Percentiles rank a stretch among this genome's conserved stretches.
Conservation (phyloP, 2,797 vertebrate species). For the Micrastur ruficollis region DNA sequence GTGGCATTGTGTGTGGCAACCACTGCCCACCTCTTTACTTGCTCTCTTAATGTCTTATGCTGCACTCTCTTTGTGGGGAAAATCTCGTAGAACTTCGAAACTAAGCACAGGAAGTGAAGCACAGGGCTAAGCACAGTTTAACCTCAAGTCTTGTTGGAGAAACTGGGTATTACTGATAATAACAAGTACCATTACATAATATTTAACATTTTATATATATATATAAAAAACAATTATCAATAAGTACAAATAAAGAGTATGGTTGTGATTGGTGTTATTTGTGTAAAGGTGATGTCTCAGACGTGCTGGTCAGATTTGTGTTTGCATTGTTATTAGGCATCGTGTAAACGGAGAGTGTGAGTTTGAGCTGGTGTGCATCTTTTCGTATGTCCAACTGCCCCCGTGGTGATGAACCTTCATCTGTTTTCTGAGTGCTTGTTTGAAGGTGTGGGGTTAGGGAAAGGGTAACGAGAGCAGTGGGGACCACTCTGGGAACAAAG, state of each 20-base stretch:
- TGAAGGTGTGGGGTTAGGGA: background rate
- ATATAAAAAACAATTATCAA: too few species aligned
- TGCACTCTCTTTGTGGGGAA: background rate
- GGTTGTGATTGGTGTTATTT: background rate
- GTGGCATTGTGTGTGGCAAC: background rate
- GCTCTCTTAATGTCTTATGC: background rate
- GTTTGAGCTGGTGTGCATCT: accelerated
- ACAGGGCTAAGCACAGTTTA: background rate
- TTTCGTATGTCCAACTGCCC: background rate
- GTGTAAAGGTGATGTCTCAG: background rate
- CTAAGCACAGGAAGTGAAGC: background rate
- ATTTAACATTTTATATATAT: too few species aligned
- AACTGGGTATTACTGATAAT: background rate
- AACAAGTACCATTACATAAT: too few species aligned
- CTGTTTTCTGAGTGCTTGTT: background rate
- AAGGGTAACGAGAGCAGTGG: background rate
- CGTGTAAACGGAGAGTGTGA: background rate
- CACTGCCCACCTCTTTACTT: background rate
- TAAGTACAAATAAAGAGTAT: background rate
- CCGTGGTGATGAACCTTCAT: background rate
- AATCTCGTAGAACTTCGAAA: background rate
- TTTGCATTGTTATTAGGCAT: background rate
- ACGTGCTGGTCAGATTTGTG: background rate
- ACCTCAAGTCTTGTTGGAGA: background rate
- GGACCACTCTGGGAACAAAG: background rate